phyloP scores from a whole-genome alignment of 1,140 invertebrate species.

The Stegodyphus mimosarum region DNA sequence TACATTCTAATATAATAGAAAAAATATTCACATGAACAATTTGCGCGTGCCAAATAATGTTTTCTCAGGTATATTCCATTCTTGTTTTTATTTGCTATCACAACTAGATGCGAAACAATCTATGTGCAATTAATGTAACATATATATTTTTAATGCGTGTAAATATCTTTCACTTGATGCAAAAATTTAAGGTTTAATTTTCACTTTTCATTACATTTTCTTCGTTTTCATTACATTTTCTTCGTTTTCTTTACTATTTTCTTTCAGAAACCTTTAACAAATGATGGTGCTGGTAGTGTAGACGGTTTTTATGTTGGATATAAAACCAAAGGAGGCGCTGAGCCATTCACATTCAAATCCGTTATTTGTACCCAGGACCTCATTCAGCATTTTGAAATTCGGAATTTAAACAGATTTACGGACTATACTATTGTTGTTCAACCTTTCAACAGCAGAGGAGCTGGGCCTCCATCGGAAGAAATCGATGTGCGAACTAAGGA shows the following conservation, averaged over 20 bases:
- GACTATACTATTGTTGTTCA: conserved; percentile 67
- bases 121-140: too few species aligned
- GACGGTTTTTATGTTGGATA: conserved; percentile 77
- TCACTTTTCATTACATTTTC: too few species aligned
- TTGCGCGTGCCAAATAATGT: too few species aligned
- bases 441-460: conserved; percentile 69
- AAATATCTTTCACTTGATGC: too few species aligned
- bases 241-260: background rate
- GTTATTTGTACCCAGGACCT: conserved; percentile 47
- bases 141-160: too few species aligned
- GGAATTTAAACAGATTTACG: conserved; percentile 65
- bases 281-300: conserved; percentile 56
- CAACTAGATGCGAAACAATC: too few species aligned
- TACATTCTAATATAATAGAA: too few species aligned
- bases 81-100: too few species aligned
- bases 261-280: conserved; percentile 22
- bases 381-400: conserved; percentile 52
- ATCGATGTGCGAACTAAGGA: conserved; percentile 81
- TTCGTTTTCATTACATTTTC: background rate
- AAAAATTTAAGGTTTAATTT: too few species aligned
- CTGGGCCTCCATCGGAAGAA: conserved; percentile 81
- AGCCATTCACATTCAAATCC: conserved; percentile 63
- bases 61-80: too few species aligned
- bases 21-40: too few species aligned
- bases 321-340: conserved; percentile 67